Base-by-base conservation (phyloP, 2,888 invertebrate species). In the Catocala fraxini region DNA sequence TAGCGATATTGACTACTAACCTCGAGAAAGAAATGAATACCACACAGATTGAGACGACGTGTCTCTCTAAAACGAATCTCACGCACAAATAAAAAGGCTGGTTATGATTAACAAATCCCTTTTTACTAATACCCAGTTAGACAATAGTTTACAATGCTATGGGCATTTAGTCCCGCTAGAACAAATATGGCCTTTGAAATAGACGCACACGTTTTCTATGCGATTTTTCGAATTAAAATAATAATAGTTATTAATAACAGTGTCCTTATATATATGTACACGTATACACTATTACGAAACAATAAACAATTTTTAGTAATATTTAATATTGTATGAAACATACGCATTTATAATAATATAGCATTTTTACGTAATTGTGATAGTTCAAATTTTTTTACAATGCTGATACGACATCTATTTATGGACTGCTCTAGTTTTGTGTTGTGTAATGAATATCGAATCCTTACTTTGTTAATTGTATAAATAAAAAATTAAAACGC, bases 351-450 rank as follows among this genome's bases (percentile, higher is more conserved):
- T 81, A 79, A 84, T 81, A 79, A 81, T 82, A 80, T 88, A 89
- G 88, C 86, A 88, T 89, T 89, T 88, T 81, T 88, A 87, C 77
- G 71, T 82, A 83, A 72, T 81, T 86, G 85, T 88, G 82, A 87
- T 90, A 89, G 87, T 78, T 68, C 73, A 75, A 72, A 64, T 75
- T 56, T 52, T 56, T 82, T 81, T 80, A 75, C 79, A 80, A 68
- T 72, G 65, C 76, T 68, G 66, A 65, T 70, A 62, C 61, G 69
- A 69, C 53, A 7, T 63, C 15, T 68, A 7, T 63, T 12, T 68
- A 52, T 53, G 12, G 65, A 49, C 52, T 39, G 6, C 4, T 39
- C 34, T 55, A 33, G 33, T 43, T 9, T 7, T 9, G 3, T 45
- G 47, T 47, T 47, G 10, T 15, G 6, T 54, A 34, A 25, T 39